Evolutionary conservation across 64 coral and sea anemone species (phyloP), one percentile per base, ranked within the genome.

Genomic region (Stichodactyla helianthus): DNA sequence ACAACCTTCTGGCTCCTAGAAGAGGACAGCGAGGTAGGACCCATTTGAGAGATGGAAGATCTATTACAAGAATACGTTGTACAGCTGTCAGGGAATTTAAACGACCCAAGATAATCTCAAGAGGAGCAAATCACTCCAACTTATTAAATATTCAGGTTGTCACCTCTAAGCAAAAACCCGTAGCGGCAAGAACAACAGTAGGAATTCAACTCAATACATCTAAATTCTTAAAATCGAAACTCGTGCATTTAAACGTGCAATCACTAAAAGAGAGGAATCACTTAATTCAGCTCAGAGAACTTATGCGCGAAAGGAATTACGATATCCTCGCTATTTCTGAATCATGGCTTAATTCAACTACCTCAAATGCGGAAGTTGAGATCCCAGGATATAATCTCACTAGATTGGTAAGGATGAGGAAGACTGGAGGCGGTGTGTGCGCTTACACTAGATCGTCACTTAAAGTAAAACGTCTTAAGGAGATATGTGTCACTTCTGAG

Each of bases 381-480:
- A 83, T 89, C 59, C 9, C 61, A 1, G 88, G 88, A 15, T 89
- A 89, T 44, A 84, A 84, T 71, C 23, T 84, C n/a, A 53, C 65
- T 52, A 89, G 80, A 74, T 60, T 84, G 20, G 88, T 84, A 18
- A 51, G 88, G 18, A 5, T 11, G 14, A 89, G 68, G 52, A 68
- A 84, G 13, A 13, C 7, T 10, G 88, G 80, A 2, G 78, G 4
- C 13, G 88, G 88, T 76, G 67, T 87, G 6, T 83, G 82, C 19
- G 82, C 22, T 63, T 82, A 35, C 19, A 51, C 12, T 51, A 9
- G 50, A 51, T 6, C 10, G 10, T 18, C 79, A 82, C 79, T 82
- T 25, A 82, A 82, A 82, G 79, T 82, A 51, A 6, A 17, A n/a
- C n/a, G 10, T 82, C 79, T 82, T 7, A 9, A 51, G 79, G 79